These are phyloP conservation scores for Smutsia gigantea DNA, from an alignment of 2,797 vertebrate genomes.

Conservation along the genomic window DNA sequence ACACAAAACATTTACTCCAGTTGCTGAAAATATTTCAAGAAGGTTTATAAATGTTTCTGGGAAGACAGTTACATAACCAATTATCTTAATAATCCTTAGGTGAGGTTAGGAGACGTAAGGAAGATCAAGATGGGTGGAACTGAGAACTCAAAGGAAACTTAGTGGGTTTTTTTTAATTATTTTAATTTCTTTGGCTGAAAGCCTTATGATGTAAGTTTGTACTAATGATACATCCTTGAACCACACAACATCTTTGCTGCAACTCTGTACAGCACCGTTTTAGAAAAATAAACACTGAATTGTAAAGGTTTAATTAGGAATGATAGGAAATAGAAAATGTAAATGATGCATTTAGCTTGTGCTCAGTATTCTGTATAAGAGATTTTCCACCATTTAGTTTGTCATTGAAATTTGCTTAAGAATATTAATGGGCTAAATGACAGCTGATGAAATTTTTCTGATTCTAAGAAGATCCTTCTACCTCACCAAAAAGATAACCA, in stretches of 20 bases:
- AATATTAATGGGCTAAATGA: neutral
- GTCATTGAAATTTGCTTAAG: neutral
- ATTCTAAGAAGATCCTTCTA: constrained; percentile 8
- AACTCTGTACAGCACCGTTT: neutral
- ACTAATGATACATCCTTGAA: constrained; percentile 32
- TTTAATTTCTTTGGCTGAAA: constrained; percentile 47
- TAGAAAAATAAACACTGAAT: constrained; percentile 28
- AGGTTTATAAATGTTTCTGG: neutral
- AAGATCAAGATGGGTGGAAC: neutral
- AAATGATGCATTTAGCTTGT: neutral
- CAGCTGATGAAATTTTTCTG: neutral
- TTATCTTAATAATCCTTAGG: constrained; percentile 39
- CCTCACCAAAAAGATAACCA: neutral
- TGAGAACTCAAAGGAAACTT: neutral
- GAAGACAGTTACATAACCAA: constrained; percentile 8
- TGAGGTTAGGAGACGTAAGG: neutral
- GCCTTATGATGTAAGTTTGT: neutral
- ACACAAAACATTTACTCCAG: neutral
- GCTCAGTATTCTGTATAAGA: neutral
- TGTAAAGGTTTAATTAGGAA: neutral
- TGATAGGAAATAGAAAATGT: neutral
- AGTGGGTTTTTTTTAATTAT: neutral
- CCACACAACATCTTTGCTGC: neutral
- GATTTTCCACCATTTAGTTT: constrained; percentile 5
- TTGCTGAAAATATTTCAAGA: neutral